A percentile compares a stretch with the other conserved stretches of the same genome.
phyloP scores from a whole-genome alignment of 2,888 invertebrate species.

The Drosophila stalkeri region DNA sequence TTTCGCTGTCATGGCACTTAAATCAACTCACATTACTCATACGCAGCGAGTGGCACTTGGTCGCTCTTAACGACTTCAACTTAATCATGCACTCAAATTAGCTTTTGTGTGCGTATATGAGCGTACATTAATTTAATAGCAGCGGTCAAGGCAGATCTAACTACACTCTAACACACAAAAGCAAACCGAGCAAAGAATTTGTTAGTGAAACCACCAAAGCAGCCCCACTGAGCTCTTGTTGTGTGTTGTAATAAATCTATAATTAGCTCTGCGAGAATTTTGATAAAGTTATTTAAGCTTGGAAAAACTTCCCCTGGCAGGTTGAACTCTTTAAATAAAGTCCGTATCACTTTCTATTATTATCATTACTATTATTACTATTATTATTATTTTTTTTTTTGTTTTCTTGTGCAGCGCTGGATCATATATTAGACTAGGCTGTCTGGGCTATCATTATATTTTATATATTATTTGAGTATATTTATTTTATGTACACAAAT shows the following conservation, averaged over 20 bases:
- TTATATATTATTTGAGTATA: constrained; percentile 21
- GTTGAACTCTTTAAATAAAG: neutral
- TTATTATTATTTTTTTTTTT: neutral
- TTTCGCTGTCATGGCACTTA: constrained; percentile 50
- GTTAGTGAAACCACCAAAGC: constrained; percentile 5
- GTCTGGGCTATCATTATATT: constrained; percentile 31
- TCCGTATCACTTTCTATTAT: neutral
- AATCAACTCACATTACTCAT: constrained; percentile 71
- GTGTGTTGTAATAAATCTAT: constrained; percentile 38
- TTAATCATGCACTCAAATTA: constrained; percentile 78
- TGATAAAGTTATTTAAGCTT: neutral
- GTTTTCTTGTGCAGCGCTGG: neutral
- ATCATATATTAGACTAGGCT: neutral
- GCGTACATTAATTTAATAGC: constrained; percentile 76
- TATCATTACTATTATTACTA: neutral
- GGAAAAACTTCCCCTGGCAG: no score
- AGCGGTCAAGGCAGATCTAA: constrained; percentile 45
- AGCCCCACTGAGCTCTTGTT: constrained; percentile 21
- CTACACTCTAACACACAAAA: constrained; percentile 41
- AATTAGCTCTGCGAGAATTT: constrained; percentile 37
- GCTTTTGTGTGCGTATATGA: constrained; percentile 77
- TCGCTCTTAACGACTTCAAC: constrained; percentile 75
- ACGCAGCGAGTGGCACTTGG: constrained; percentile 75
- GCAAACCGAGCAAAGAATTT: constrained; percentile 20
- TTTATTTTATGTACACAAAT: constrained; percentile 30